A percentile compares a stretch with the other conserved stretches of the same genome.
Evolutionary conservation across 2,113 vertebrate genomes (phyloP).

Genomic region (Probosciger aterrimus): DNA sequence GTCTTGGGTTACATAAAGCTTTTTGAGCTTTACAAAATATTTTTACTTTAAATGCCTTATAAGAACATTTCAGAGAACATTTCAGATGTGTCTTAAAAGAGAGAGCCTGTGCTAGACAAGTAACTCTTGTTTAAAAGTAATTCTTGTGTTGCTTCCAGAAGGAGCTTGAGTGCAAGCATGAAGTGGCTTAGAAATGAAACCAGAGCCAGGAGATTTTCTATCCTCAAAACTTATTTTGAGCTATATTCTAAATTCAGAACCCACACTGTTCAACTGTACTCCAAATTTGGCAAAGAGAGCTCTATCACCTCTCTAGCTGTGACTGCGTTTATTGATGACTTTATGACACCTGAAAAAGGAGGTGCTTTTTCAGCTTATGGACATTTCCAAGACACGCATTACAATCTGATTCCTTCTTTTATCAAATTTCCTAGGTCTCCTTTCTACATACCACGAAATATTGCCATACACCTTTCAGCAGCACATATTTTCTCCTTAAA

Average conservation of each 20-base stretch:
- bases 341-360: not conserved
- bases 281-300: not conserved
- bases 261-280: not conserved
- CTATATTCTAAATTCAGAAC: constrained; percentile 30
- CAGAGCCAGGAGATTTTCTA: not conserved
- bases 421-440: not conserved
- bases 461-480: not conserved
- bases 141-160: constrained; percentile 36
- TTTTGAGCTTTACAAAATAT: constrained; percentile 11
- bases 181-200: constrained; percentile 20
- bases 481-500: not conserved
- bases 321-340: not conserved
- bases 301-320: not conserved
- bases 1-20: not conserved
- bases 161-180: not conserved
- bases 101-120: constrained; percentile 23
- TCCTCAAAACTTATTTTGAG: constrained; percentile 42
- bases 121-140: constrained; percentile 31
- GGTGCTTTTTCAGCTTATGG: not conserved
- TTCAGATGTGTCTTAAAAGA: constrained; percentile 12
- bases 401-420: not conserved
- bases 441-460: not conserved
- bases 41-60: not conserved
- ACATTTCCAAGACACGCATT: not conserved
- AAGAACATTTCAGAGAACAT: not conserved